Conservation (phyloP, 1,140 invertebrate species). For the Saxidomus purpurata region DNA sequence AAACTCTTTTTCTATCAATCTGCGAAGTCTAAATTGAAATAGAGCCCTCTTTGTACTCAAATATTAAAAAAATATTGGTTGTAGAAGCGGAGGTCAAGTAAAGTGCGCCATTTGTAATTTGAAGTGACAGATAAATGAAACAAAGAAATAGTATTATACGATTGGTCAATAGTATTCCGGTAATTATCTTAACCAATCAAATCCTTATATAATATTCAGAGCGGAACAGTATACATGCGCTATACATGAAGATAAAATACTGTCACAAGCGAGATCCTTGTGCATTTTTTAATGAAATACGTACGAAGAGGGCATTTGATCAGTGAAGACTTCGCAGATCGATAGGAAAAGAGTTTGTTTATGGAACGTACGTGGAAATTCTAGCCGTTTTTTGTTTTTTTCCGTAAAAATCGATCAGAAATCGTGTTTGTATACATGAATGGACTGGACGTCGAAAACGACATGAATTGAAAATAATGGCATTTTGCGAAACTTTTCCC, state of each 20-base stretch:
- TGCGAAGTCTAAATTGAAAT: background rate
- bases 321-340: background rate
- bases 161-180: conserved; percentile 33
- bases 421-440: background rate
- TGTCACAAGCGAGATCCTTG: too few relatives aligned
- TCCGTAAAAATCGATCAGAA: background rate
- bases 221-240: too few relatives aligned
- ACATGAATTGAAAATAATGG: background rate
- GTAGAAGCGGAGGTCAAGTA: conserved; percentile 18
- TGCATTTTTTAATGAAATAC: background rate
- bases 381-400: background rate
- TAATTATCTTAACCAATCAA: too few relatives aligned
- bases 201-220: too few relatives aligned
- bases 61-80: background rate
- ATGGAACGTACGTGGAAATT: background rate
- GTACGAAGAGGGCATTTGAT: background rate
- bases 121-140: conserved; percentile 27
- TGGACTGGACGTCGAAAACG: conserved; percentile 9
- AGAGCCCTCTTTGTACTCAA: background rate
- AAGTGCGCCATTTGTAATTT: conserved; percentile 37
- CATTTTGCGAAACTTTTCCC: background rate
- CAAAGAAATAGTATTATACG: conserved; percentile 21
- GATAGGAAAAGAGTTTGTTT: background rate
- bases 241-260: too few relatives aligned
- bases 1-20: background rate